Conservation (phyloP, 2,797 vertebrate species). For the Neopelma chrysocephalum region DNA sequence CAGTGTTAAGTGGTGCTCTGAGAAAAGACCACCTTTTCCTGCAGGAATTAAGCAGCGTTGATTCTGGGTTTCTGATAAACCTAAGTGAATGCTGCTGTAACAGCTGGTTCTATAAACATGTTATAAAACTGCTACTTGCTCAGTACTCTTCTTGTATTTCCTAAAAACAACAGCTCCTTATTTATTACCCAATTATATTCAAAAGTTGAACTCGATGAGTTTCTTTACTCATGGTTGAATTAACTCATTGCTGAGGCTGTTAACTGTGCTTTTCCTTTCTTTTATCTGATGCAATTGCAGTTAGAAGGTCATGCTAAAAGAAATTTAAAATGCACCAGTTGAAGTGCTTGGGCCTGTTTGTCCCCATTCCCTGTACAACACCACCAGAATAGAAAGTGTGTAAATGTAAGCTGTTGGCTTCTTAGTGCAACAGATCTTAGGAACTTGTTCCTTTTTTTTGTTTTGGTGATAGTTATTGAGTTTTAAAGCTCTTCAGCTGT, state of each 20-base stretch:
- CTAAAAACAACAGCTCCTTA: slow-evolving; percentile 14
- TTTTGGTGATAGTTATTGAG: neutral
- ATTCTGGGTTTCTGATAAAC: neutral
- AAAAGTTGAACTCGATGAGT: slow-evolving; percentile 3
- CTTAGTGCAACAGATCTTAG: neutral
- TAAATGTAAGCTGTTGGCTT: neutral
- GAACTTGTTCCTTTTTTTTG: neutral
- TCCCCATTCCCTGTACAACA: neutral
- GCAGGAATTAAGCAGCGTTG: neutral
- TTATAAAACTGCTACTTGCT: neutral
- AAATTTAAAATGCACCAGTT: neutral
- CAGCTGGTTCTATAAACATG: neutral
- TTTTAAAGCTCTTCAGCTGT: neutral
- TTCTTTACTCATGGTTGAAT: slow-evolving; percentile 30
- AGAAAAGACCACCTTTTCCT: neutral
- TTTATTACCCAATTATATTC: slow-evolving; percentile 46
- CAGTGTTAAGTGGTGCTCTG: neutral
- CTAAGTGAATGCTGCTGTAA: neutral
- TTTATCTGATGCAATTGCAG: slow-evolving; percentile 15
- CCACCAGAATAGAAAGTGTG: neutral
- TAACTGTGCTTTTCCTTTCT: slow-evolving; percentile 3
- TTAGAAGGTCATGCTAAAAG: slow-evolving; percentile 38
- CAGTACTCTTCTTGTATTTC: neutral
- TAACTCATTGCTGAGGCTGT: slow-evolving; percentile 8
- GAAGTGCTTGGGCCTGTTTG: neutral